Base-by-base conservation (phyloP, 2,113 vertebrate species). In the Neodontobutis hainanensis region DNA sequence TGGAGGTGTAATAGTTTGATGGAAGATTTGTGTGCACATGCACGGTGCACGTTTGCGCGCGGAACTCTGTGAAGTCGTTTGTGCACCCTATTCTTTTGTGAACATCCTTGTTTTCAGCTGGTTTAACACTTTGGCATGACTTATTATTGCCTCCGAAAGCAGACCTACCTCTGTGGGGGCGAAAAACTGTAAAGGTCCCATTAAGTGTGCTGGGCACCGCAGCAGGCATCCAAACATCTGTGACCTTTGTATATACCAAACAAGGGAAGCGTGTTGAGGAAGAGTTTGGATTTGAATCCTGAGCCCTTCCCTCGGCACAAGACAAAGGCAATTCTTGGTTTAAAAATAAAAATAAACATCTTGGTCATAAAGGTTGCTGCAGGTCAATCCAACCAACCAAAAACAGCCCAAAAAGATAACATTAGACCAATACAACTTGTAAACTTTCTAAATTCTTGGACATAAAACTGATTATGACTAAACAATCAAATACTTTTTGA, bases 191-290 rank as follows among this genome's bases (percentile, higher is more conserved):
- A 83, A 81, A 88, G 75, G 76, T 80, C 76, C 85, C 70, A 85
- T 85, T 77, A 84, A 79, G 60, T 81, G 52, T 68, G 64, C 68
- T 50, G 78, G 77, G 72, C 56, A 64, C 44, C 67, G 38, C 77
- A 69, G 71, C 61, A 63, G 58, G 80, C 62, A 49, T 74, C 64
- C 62, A 77, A 82, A 81, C 82, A 85, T 84, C 74, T 78, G 66
- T 79, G 80, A 87, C 85, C 86, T 88, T 87, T 85, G 61, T 63
- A 34, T 52, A 70, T 82, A 85, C 78, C 55, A 84, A 84, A 84
- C 78, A 84, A 65, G 11, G 12, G 74, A 53, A 64, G 40, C 67
- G 73, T 78, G 42, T 73, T 47, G 56, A 72, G 53, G 32, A 72
- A 51, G 42, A 77, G 65, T 62, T 34, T 5, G 36, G 74, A 68